Percentiles rank a stretch among this genome's conserved stretches.
These are phyloP conservation scores for Drosophila borealis DNA, from an alignment of 2,888 invertebrate genomes.

Conservation along the genomic window DNA sequence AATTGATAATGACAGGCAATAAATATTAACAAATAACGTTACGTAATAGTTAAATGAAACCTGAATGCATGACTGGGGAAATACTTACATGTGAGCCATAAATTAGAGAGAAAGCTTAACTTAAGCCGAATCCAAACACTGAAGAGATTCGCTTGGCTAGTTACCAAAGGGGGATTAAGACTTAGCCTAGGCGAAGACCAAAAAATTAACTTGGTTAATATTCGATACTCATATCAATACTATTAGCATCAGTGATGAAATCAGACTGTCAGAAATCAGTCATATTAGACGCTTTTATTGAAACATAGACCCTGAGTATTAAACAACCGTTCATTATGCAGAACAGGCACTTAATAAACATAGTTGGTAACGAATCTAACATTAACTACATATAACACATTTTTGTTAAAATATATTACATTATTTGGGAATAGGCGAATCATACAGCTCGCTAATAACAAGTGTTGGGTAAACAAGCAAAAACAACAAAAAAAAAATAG, in stretches of 20 bases:
- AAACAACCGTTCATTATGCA: neutral
- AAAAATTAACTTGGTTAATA: too few relatives aligned
- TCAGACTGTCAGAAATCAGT: neutral
- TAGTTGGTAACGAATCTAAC: too few relatives aligned
- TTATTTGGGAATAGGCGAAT: too few relatives aligned
- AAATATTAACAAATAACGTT: neutral
- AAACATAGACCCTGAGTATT: neutral
- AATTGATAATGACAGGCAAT: too few relatives aligned
- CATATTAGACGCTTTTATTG: conserved; percentile 10
- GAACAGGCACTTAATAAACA: too few relatives aligned
- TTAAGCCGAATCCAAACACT: neutral
- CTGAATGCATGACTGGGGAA: neutral
- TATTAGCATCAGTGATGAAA: neutral
- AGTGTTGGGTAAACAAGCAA: neutral
- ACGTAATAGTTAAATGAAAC: neutral
- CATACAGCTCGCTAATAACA: neutral
- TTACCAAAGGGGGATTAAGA: too few relatives aligned
- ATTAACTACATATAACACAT: too few relatives aligned
- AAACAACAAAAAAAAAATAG: conserved; percentile 2
- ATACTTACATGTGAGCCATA: neutral
- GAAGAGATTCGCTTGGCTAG: neutral
- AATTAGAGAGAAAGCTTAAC: neutral
- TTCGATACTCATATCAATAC: neutral
- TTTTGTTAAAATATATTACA: too few relatives aligned
- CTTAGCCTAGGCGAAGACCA: neutral